Evolutionary conservation across 2,888 invertebrate genomes (phyloP), one percentile per base, ranked within the genome.

Genomic region (Synanthedon vespiformis): DNA sequence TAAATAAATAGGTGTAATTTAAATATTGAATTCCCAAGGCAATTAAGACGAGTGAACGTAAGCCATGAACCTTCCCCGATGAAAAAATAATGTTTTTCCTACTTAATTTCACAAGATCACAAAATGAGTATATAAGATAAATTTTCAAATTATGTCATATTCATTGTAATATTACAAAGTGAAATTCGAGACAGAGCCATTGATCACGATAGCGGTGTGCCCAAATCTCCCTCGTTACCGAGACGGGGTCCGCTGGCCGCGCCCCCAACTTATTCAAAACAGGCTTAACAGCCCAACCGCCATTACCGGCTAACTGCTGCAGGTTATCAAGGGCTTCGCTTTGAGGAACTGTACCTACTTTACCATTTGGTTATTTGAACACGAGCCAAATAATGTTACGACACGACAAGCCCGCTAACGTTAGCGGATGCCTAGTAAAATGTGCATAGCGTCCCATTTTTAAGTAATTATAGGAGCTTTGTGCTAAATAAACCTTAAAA

Each of bases 311-410:
- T 65, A 69, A 70, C 67, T 67, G 61, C 61, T 58, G 61, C 69
- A 74, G 68, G 70, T 74, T 77, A 75, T 77, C 74, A 72, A 71
- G 67, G 70, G 68, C 71, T 73, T 72, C 72, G 68, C 70, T 70
- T 66, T 62, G 67, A 69, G 64, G 67, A 69, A 70, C 62, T 69
- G 67, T 67, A 73, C 61, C 55, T 57, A 55, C 60, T 62, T 61
- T 59, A 58, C 63, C 63, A 51, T 53, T 62, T 58, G 56, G 61
- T 61, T 60, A 66, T 64, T 73, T 83, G 82, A 78, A 70, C 54
- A 54, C 53, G 51, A 54, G 80, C 80, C 82, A 81, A 74, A 63
- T 67, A 67, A 70, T 64, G 59, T 68, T 67, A 65, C 63, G 62
- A 65, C 66, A 67, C 65, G 62, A 61, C 58, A 44, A n/a, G 53